Evolutionary conservation across 2,888 invertebrate genomes (phyloP).

Genomic region (Cynaeus angustus): DNA sequence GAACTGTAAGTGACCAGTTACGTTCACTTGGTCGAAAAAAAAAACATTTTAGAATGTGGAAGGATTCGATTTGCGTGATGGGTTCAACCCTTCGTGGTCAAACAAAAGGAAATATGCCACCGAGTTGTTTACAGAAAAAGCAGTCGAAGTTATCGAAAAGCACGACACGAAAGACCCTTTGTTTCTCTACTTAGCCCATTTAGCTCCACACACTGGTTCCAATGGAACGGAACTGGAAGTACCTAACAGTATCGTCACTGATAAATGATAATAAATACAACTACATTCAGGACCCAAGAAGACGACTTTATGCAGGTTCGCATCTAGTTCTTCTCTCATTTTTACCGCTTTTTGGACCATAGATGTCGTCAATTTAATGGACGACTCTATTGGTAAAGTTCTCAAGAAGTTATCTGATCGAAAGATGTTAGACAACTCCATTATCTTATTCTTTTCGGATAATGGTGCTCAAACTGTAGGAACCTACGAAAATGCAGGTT

Average conservation of each 20-base stretch:
- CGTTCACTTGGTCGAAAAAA: not conserved
- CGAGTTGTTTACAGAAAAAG: constrained; percentile 80
- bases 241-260: constrained; percentile 75
- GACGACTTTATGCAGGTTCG: constrained; percentile 82
- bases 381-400: constrained; percentile 88
- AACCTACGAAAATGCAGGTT: constrained; percentile 80
- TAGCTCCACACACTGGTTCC: constrained; percentile 76
- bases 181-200: constrained; percentile 85
- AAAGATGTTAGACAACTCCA: constrained; percentile 84
- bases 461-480: constrained; percentile 90
- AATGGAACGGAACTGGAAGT: constrained; percentile 80
- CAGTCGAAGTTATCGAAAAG: constrained; percentile 76
- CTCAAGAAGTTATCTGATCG: constrained; percentile 79
- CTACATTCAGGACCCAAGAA: constrained; percentile 78
- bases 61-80: constrained; percentile 72
- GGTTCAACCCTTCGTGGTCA: constrained; percentile 70
- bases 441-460: constrained; percentile 90
- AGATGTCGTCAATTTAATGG: constrained; percentile 90
- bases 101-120: constrained; percentile 79
- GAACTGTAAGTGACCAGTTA: constrained; percentile 36
- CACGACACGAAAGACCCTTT: constrained; percentile 79
- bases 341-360: constrained; percentile 35
- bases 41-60: constrained; percentile 66
- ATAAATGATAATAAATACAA: constrained; percentile 79
- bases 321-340: too few species aligned